phyloP scores from a whole-genome alignment of 2,113 vertebrate species.

The Zosterops japonicus region DNA sequence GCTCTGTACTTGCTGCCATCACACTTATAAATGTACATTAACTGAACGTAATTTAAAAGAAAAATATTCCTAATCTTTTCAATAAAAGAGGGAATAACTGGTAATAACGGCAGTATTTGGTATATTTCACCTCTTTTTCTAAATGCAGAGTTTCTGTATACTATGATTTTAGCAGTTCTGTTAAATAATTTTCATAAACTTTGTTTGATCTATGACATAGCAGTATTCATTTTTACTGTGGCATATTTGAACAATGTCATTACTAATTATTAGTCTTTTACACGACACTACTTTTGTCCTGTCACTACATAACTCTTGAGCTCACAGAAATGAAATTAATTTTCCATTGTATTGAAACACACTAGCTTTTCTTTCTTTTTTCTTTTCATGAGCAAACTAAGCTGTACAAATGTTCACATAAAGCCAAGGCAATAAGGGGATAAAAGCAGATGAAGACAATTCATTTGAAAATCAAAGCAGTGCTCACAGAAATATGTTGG shows the following conservation, averaged over 20 bases:
- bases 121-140: neutral
- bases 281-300: neutral
- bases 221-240: neutral
- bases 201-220: neutral
- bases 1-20: neutral
- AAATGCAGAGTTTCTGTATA: neutral
- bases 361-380: neutral
- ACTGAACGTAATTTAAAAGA: slow-evolving; percentile 26
- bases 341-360: slow-evolving; percentile 27
- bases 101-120: neutral
- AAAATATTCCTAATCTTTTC: slow-evolving; percentile 52
- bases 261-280: slow-evolving; percentile 2
- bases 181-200: neutral
- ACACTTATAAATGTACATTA: slow-evolving; percentile 21
- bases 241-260: neutral
- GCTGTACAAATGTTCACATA: slow-evolving; percentile 30
- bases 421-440: slow-evolving; percentile 35
- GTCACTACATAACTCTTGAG: slow-evolving; percentile 11
- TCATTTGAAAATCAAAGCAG: slow-evolving; percentile 60
- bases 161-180: neutral
- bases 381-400: slow-evolving; percentile 22
- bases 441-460: slow-evolving; percentile 64
- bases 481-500: slow-evolving; percentile 56
- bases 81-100: neutral
- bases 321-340: neutral